Percentiles rank a stretch among this genome's conserved stretches.
phyloP scores from a whole-genome alignment of 2,888 invertebrate species.

The Sinotaia quadrata region DNA sequence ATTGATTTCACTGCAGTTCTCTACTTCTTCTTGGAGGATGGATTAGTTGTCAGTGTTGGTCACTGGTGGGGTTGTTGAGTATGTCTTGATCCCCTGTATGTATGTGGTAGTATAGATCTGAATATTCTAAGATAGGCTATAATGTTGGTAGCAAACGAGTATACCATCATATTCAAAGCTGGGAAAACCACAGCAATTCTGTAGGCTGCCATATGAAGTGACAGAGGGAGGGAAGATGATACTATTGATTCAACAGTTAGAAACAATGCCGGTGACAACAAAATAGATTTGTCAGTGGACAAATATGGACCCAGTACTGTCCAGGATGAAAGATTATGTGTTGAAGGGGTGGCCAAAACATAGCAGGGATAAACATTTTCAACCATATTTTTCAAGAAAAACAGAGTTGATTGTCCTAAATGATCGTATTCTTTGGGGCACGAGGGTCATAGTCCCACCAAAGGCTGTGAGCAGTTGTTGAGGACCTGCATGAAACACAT shows the following conservation, averaged over 20 bases:
- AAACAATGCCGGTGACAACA: no score
- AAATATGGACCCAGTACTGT: slow-evolving; percentile 9
- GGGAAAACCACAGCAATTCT: slow-evolving; percentile 2
- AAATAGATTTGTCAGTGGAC: slow-evolving; percentile 5
- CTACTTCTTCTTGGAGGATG: no score
- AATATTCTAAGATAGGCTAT: slow-evolving; percentile 16
- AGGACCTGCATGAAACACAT: slow-evolving; percentile 28
- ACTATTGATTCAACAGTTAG: not conserved
- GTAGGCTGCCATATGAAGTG: not conserved
- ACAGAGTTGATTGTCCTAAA: slow-evolving; percentile 18
- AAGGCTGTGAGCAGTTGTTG: slow-evolving; percentile 8
- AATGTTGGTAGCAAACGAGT: slow-evolving; percentile 5
- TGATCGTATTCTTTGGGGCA: no score
- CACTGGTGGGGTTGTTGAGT: no score
- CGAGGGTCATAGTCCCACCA: slow-evolving; percentile 27
- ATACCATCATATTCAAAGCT: no score
- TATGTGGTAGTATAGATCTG: not conserved
- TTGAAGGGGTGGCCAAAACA: slow-evolving; percentile 25
- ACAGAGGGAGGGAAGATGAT: no score
- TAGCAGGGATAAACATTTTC: not conserved
- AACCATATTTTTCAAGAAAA: slow-evolving; percentile 3
- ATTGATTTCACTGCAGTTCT: no score
- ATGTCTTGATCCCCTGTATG: slow-evolving; percentile 36
- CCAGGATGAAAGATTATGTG: slow-evolving; percentile 16
- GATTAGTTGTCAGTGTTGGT: no score